Percentiles rank a stretch among this genome's conserved stretches.
Evolutionary conservation across 2,113 vertebrate genomes (phyloP).

Genomic region (Delphinus delphis): DNA sequence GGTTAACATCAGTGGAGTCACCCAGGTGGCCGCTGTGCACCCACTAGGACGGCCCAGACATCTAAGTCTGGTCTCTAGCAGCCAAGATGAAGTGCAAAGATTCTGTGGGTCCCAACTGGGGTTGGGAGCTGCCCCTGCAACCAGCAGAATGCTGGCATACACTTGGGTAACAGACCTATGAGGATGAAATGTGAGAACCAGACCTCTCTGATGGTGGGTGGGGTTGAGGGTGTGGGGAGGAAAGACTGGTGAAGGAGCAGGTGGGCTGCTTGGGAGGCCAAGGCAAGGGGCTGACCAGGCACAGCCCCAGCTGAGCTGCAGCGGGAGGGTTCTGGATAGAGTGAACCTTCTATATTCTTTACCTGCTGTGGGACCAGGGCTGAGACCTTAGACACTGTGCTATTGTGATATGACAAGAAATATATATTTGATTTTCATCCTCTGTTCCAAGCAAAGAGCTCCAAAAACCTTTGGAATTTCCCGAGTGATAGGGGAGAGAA

Average conservation of each 20-base stretch:
- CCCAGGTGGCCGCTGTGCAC: no score
- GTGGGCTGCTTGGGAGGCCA: not conserved
- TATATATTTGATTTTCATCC: not conserved
- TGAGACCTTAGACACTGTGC: not conserved
- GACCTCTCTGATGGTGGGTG: not conserved
- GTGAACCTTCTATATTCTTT: not conserved
- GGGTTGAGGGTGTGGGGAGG: fast-evolving
- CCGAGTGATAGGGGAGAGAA: not conserved
- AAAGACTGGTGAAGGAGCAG: not conserved
- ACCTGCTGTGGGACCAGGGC: not conserved
- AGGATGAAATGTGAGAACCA: not conserved
- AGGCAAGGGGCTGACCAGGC: no score
- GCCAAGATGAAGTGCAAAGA: not conserved
- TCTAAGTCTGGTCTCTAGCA: not conserved
- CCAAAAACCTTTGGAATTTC: not conserved
- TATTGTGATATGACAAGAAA: not conserved
- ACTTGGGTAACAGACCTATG: not conserved
- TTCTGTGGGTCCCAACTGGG: fast-evolving
- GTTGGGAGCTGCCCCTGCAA: not conserved
- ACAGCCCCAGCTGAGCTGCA: not conserved
- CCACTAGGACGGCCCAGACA: not conserved
- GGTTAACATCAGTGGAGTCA: not conserved
- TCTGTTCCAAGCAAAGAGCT: not conserved
- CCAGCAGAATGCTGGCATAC: not conserved
- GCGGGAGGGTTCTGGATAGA: not conserved